These are phyloP conservation scores for Eustalomyia histrio DNA, from an alignment of 2,888 invertebrate genomes.

Conservation along the genomic window DNA sequence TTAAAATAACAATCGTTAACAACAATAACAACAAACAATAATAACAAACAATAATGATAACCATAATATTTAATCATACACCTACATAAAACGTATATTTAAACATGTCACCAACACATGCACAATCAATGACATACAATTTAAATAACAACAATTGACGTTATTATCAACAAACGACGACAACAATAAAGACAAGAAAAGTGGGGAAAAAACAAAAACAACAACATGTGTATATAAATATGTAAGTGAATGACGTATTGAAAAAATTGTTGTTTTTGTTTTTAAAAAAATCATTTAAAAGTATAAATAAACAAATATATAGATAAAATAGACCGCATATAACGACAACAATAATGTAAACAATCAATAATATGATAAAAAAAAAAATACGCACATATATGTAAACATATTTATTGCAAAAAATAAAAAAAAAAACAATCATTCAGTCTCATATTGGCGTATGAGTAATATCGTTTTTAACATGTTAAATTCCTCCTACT, in stretches of 20 bases:
- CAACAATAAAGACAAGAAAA: neutral
- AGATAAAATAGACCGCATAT: neutral
- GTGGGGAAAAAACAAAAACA: neutral
- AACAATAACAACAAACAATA: neutral
- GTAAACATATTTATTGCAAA: no score
- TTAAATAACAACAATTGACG: slow-evolving; percentile 4
- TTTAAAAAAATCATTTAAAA: neutral
- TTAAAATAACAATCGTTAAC: neutral
- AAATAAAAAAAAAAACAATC: no score
- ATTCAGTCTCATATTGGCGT: no score
- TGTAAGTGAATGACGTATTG: neutral
- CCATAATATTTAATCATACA: neutral
- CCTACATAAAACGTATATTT: neutral
- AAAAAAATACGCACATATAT: no score
- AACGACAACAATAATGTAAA: neutral
- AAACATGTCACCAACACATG: neutral
- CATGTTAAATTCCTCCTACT: neutral
- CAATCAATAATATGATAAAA: neutral
- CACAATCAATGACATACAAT: neutral
- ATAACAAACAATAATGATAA: neutral
- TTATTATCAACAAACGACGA: neutral
- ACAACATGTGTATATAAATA: neutral
- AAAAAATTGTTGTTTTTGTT: no score
- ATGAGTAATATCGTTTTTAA: neutral
- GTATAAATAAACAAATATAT: neutral